These are phyloP conservation scores for Ophioninae sp. DNA, from an alignment of 2,888 invertebrate species.

Conservation along the genomic window DNA sequence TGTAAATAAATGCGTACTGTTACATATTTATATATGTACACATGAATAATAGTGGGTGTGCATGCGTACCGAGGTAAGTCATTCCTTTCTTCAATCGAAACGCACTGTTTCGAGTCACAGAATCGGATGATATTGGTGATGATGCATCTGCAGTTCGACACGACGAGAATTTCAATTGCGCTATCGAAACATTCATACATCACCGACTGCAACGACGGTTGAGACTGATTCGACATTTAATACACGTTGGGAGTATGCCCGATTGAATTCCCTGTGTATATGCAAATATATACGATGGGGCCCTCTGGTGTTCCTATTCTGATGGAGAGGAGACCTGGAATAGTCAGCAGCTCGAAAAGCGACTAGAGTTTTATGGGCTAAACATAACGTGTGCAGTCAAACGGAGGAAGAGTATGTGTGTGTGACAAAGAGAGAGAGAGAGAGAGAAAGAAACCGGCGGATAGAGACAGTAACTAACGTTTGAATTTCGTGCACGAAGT, in stretches of 20 bases:
- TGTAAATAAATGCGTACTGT: too few relatives aligned
- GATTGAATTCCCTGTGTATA: conserved; percentile 58
- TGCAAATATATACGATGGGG: conserved; percentile 51
- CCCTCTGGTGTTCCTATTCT: conserved; percentile 10
- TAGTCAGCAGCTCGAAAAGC: conserved; percentile 5
- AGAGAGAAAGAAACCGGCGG: conserved; percentile 7
- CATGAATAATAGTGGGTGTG: background rate
- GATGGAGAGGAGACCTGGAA: background rate
- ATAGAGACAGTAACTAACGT: conserved; percentile 22
- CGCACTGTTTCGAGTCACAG: conserved; percentile 30
- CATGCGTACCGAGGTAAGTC: background rate
- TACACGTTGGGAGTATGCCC: conserved; percentile 57
- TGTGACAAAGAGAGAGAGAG: background rate
- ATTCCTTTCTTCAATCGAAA: conserved; percentile 15
- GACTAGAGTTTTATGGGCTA: conserved; percentile 58
- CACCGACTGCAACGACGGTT: conserved; percentile 14
- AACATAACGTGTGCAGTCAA: conserved; percentile 51
- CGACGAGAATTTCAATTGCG: conserved; percentile 54
- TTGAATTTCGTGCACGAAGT: conserved; percentile 60
- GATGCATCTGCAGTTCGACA: conserved; percentile 18
- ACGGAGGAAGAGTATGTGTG: background rate
- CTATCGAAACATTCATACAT: conserved; percentile 25
- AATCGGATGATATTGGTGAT: conserved; percentile 36
- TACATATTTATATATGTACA: background rate
- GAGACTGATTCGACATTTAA: conserved; percentile 61